Base-by-base conservation (phyloP, 2,113 vertebrate species). In the Megalops atlanticus region DNA sequence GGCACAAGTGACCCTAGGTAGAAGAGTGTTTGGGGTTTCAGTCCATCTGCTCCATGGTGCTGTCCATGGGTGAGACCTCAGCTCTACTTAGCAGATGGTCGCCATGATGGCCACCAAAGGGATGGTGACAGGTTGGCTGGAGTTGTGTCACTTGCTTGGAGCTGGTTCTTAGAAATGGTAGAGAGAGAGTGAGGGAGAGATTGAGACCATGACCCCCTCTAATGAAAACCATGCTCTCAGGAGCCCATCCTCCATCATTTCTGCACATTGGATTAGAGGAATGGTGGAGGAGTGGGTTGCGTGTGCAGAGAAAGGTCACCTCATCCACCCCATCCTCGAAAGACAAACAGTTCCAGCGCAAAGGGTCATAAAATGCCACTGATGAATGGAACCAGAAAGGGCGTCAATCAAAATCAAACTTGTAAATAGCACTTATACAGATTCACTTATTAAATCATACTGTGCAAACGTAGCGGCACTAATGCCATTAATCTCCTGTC, bases 31-130 rank as follows among this genome's bases (percentile, higher is more conserved):
- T 64, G 58, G n/a, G n/a, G n/a, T 31, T 21, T 64, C 31, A n/a
- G n/a, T n/a, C 58, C 58, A 1, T 64, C 18, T 64, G 58, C 24
- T 64, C 58, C n/a, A 64, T 11, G 2, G 24, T 24, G n/a, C 58
- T 64, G 58, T 31, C 27, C 52, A 24, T 24, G 11, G 58, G 58
- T 64, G 8, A 64, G 7, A 64, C 58, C 21, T 64, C 58, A 64
- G 24, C 7, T 43, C 31, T 27, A 33, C 40, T 31, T 43, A 76
- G n/a, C 74, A 76, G 74, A 49, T 76, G 74, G 74, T 12, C 74
- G 33, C 45, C 40, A 47, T 47, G 74, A 47, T n/a, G 31, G 74
- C 40, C 40, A 11, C 21, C 31, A n/a, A 75, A 31, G 43, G 31
- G 74, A 45, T n/a, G 31, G n/a, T 12, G 24, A 47, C 74, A 47